phyloP scores from a whole-genome alignment of 1,140 invertebrate species.

The Lordiphosa collinella region DNA sequence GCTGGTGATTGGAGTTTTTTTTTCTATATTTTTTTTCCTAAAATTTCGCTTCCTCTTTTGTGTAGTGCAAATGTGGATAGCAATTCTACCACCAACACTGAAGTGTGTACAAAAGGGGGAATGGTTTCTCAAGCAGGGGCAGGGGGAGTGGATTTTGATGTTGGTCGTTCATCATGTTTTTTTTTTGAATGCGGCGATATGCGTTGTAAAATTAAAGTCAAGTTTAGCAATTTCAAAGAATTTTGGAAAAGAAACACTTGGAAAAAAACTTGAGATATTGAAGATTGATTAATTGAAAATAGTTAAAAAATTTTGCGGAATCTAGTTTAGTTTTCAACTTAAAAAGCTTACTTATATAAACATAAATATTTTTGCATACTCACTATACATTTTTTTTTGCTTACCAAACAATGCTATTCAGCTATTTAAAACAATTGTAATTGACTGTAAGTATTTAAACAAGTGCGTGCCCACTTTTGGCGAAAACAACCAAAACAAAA shows the following conservation, averaged over 20 bases:
- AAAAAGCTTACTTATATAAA: background rate
- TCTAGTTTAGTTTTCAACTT: too few species aligned
- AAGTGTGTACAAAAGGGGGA: conserved; percentile 9
- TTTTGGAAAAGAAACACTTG: too few species aligned
- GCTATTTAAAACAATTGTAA: background rate
- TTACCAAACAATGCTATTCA: too few species aligned
- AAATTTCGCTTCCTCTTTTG: conserved; percentile 31
- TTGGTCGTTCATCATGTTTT: conserved; percentile 44
- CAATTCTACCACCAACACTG: background rate
- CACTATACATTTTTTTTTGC: too few species aligned
- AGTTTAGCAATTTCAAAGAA: background rate
- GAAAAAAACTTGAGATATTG: too few species aligned
- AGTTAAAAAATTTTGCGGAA: too few species aligned
- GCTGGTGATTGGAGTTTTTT: conserved; percentile 36
- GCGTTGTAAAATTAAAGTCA: background rate
- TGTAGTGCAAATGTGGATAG: conserved; percentile 49
- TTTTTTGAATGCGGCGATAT: conserved; percentile 48
- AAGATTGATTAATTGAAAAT: too few species aligned
- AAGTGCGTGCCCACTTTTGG: conserved; percentile 21
- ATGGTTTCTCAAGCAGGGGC: background rate
- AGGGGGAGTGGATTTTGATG: conserved; percentile 8
- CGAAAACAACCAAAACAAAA: conserved; percentile 6
- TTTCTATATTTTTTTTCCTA: too few species aligned
- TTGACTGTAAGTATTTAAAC: background rate
- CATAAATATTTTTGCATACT: too few species aligned